phyloP scores from a whole-genome alignment of 1,140 invertebrate species.

The Lepidurus packardi region DNA sequence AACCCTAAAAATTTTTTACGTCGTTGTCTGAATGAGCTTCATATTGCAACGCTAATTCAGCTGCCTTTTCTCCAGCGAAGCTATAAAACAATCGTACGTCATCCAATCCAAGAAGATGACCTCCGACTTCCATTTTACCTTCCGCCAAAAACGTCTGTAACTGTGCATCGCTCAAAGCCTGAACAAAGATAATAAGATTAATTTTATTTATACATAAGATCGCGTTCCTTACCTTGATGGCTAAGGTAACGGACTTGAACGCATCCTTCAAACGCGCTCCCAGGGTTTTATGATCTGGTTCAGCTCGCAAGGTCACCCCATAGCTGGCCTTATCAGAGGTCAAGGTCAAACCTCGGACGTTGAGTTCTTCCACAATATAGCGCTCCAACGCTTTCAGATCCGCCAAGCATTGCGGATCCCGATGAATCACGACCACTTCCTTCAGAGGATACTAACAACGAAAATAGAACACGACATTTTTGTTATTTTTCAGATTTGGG shows the following conservation, averaged over 20 bases:
- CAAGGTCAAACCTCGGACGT: constrained; percentile 79
- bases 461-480: constrained; percentile 11
- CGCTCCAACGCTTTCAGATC: constrained; percentile 73
- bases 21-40: constrained; percentile 86
- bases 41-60: constrained; percentile 63
- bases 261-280: constrained; percentile 81
- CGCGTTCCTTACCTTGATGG: constrained; percentile 38
- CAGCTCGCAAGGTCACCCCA: constrained; percentile 85
- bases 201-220: background rate
- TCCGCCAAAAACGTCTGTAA: constrained; percentile 68
- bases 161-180: constrained; percentile 66
- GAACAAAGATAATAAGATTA: constrained; percentile 35
- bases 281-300: constrained; percentile 84
- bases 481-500: background rate
- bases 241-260: constrained; percentile 78
- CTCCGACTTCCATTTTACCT: constrained; percentile 65
- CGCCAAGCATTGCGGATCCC: constrained; percentile 68
- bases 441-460: constrained; percentile 75
- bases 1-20: constrained; percentile 45
- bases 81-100: constrained; percentile 83
- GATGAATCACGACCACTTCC: constrained; percentile 91
- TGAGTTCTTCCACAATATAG: constrained; percentile 91
- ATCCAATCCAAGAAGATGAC: constrained; percentile 67
- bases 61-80: constrained; percentile 52
- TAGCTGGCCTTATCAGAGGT: constrained; percentile 89